phyloP scores from a whole-genome alignment of 2,888 invertebrate species.

The Galerucella nymphaeae region DNA sequence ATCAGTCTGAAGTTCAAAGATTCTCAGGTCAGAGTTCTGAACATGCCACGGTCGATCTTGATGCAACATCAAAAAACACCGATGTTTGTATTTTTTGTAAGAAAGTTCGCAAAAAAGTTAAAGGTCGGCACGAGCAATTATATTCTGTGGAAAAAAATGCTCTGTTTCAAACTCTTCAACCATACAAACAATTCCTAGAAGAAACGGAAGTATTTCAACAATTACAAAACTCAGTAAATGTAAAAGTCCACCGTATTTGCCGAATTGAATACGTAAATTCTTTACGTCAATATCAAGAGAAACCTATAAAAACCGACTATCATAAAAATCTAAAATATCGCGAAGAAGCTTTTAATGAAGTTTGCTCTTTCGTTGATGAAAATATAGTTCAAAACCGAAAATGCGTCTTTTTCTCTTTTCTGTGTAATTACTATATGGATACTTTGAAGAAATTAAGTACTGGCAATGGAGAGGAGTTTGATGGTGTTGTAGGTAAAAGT shows the following conservation, averaged over 20 bases:
- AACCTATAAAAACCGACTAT: slow-evolving; percentile 14
- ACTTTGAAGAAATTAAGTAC: not conserved
- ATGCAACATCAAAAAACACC: slow-evolving; percentile 18
- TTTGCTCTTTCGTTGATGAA: slow-evolving; percentile 13
- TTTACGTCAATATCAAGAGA: slow-evolving; percentile 4
- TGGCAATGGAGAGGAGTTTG: slow-evolving; percentile 7
- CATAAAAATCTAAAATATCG: slow-evolving; percentile 14
- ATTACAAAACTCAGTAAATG: slow-evolving; percentile 16
- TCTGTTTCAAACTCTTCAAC: slow-evolving; percentile 15
- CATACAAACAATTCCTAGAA: slow-evolving; percentile 15
- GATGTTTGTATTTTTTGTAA: slow-evolving; percentile 25
- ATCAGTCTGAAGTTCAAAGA: slow-evolving; percentile 6
- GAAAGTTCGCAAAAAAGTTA: slow-evolving; percentile 21
- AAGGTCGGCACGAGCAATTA: not conserved
- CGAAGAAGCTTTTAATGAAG: slow-evolving; percentile 12
- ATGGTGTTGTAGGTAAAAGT: not conserved
- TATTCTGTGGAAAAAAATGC: not conserved
- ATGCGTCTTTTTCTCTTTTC: slow-evolving; percentile 8
- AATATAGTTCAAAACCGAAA: slow-evolving; percentile 11
- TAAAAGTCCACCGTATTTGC: slow-evolving; percentile 16
- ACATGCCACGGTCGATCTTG: slow-evolving; percentile 9
- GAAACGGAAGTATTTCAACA: slow-evolving; percentile 13
- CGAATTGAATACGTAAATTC: slow-evolving; percentile 8
- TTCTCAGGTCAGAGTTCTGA: slow-evolving; percentile 2
- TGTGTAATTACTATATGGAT: slow-evolving; percentile 9